These are phyloP conservation scores for Eulemur macaco DNA, from an alignment of 2,113 vertebrate species.

Conservation along the genomic window DNA sequence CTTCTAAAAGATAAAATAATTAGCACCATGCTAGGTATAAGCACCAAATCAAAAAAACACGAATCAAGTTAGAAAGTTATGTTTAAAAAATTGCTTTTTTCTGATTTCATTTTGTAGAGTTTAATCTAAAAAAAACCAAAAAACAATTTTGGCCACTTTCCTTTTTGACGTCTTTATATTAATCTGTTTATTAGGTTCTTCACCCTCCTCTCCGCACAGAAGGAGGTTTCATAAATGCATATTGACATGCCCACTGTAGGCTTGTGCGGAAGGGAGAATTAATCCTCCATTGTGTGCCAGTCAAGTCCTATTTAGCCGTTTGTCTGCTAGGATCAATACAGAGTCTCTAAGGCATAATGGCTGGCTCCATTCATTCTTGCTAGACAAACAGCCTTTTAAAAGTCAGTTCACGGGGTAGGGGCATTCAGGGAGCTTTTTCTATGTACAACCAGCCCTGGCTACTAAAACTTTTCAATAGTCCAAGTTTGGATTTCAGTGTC, in stretches of 20 bases:
- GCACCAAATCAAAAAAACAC: background rate
- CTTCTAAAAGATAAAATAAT: conserved; percentile 48
- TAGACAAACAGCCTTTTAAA: conserved; percentile 68
- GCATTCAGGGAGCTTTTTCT: background rate
- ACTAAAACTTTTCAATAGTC: conserved; percentile 48
- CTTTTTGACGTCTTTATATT: background rate
- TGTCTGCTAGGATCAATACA: conserved; percentile 64
- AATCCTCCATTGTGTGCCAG: conserved; percentile 62
- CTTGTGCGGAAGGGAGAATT: conserved; percentile 52
- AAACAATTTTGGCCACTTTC: background rate
- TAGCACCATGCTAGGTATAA: background rate
- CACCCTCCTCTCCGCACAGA: background rate
- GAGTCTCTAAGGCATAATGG: conserved; percentile 60
- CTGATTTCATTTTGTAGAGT: background rate
- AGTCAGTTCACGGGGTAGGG: conserved; percentile 22
- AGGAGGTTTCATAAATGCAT: conserved; percentile 42
- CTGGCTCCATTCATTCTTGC: conserved; percentile 45
- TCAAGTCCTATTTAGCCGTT: conserved; percentile 63
- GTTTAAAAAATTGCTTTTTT: background rate
- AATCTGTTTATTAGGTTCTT: conserved; percentile 47
- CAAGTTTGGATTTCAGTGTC: background rate
- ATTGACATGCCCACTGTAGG: conserved; percentile 14
- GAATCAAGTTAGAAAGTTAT: background rate
- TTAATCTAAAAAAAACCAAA: background rate
- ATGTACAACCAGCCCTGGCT: conserved; percentile 19